Conservation (phyloP, 2,797 vertebrate genomes). For the Neomorphus geoffroyi region DNA sequence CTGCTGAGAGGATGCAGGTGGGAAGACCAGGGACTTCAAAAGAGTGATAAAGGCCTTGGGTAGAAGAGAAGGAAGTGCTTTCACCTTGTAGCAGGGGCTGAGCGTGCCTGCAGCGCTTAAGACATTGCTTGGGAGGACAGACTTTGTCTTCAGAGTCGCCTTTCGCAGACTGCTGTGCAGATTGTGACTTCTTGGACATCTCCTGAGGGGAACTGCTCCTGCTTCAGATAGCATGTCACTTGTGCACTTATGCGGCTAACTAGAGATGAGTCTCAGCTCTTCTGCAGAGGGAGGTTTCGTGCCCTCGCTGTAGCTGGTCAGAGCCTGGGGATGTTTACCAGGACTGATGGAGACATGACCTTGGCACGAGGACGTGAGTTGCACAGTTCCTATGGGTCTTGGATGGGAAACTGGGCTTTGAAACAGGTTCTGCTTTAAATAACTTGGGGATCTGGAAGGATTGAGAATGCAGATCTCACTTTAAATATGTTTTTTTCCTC, state of each 20-base stretch:
- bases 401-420: neutral
- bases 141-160: neutral
- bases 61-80: neutral
- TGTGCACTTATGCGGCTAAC: neutral
- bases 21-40: neutral
- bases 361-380: neutral
- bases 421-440: neutral
- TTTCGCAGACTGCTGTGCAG: neutral
- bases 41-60: neutral
- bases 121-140: accelerated
- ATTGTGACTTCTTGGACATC: neutral
- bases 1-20: neutral
- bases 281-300: neutral
- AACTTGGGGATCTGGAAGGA: neutral
- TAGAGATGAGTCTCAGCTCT: neutral
- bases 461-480: neutral
- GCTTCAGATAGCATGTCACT: neutral
- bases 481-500: neutral
- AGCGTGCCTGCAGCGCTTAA: neutral
- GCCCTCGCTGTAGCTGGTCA: neutral
- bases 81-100: neutral
- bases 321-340: slow-evolving; percentile 24
- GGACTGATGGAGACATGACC: neutral
- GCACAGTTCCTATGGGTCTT: neutral
- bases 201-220: neutral